Evolutionary conservation across 2,888 invertebrate genomes (phyloP).

Genomic region (Brachyptera risi): DNA sequence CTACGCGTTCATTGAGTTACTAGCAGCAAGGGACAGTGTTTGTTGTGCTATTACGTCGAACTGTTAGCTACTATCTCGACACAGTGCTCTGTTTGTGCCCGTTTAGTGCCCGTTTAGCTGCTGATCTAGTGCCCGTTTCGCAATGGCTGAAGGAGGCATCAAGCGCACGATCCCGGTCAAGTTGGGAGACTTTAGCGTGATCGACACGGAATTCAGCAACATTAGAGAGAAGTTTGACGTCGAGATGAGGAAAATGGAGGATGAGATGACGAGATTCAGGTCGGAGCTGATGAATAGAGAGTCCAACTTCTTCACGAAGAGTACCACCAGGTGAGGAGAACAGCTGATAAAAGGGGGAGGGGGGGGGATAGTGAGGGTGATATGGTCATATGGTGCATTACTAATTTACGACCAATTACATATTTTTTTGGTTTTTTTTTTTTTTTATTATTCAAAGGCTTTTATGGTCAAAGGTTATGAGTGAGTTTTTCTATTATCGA

Average conservation of each 20-base stretch:
- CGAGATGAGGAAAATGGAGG: slow-evolving; percentile 98
- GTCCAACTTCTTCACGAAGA: slow-evolving; percentile 87
- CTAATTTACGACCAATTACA: too few relatives aligned
- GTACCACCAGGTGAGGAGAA: slow-evolving; percentile 74
- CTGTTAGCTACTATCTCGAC: too few relatives aligned
- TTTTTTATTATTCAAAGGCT: too few relatives aligned
- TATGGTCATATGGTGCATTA: too few relatives aligned
- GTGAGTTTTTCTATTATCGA: too few relatives aligned
- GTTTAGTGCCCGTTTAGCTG: not conserved
- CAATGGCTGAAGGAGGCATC: slow-evolving; percentile 80
- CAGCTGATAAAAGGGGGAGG: too few relatives aligned
- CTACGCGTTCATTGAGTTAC: not conserved
- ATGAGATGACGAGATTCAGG: slow-evolving; percentile 94
- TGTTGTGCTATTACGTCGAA: not conserved
- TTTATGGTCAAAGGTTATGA: too few relatives aligned
- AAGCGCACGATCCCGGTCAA: slow-evolving; percentile 90
- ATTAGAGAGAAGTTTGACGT: slow-evolving; percentile 93
- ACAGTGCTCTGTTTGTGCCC: too few relatives aligned
- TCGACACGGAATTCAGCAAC: slow-evolving; percentile 94
- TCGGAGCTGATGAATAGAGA: slow-evolving; percentile 90
- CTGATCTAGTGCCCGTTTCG: too few relatives aligned
- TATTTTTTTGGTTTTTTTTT: too few relatives aligned
- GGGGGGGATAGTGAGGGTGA: too few relatives aligned
- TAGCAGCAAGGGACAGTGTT: not conserved
- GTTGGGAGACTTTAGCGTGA: slow-evolving; percentile 90